Base-by-base conservation (phyloP, 2,888 invertebrate genomes). In the Lydus trimaculatus region DNA sequence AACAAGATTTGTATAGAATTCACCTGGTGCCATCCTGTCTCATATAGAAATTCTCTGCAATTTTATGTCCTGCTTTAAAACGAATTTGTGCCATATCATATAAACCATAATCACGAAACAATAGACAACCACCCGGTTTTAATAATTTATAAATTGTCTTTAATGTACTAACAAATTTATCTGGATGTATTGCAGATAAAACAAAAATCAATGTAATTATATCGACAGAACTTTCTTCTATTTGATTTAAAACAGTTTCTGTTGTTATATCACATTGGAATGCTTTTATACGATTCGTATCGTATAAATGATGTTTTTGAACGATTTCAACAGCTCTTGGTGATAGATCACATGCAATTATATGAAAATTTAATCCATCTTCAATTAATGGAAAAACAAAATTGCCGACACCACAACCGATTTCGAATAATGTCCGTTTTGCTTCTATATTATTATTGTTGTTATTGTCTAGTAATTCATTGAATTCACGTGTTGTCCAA, bases 381-480 rank as follows among this genome's bases (percentile, higher is more conserved):
- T 94, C 91, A 0, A 98, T 84, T 61, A 99, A 84, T 0, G 99
- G 99, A 84, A 93, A 98, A 60, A 99, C 88, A 83, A 99, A 94
- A 86, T 99, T 99, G 0, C 99, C 99, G 9, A 98, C 98, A 3
- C 99, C 99, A 84, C 98, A 98, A 0, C 98, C 98, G 7, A 97
- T 90, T 86, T 98, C 98, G 23, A 95, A 85, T 63, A 94, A 87
- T 13, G 85, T 83, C 67, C 80, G 82, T 64, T 75, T 70, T 76
- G 88, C 61, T 65, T 31, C 9, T 8, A 13, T 43, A 87, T 2
- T 9, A 56, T 52, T 25, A 9, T 11, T 48, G 15, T 39, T 39
- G 15, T 87, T 86, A 56, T 86, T 85, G 6, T 75, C 72, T 11
- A 80, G 63, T 15, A 81, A 73, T 67, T 80, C 80, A 52, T 91